Evolutionary conservation across 64 coral and sea anemone species (phyloP), one percentile per base, ranked within the genome.

Genomic region (Catalaphyllia jardinei): DNA sequence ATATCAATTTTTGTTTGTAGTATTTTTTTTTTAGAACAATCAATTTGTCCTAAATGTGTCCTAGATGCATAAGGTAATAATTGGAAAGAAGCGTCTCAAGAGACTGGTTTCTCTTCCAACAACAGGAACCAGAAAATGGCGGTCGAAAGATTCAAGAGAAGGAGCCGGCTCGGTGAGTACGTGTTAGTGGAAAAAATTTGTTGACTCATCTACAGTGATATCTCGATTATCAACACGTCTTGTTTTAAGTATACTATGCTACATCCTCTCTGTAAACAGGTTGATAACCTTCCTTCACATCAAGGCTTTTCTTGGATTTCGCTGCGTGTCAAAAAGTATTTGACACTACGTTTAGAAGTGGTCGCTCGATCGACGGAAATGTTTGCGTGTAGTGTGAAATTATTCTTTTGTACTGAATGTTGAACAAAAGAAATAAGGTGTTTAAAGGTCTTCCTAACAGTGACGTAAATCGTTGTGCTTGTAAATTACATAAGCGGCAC

Each of bases 31-130:
- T 73, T 19, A 79, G 3, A 60, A 39, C 27, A 75, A 31, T 17
- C 19, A 72, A 63, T 91, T 35, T 72, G 22, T 15, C 22, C 75
- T 94, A 79, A 84, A 93, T 93, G 92, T 65, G 65, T 62, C 54
- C 69, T 71, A 54, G 60, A 93, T 97, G 91, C 95, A 90, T 91
- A 93, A 97, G 89, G 85, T 90, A 79, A 97, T 97, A 51, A 97
- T 97, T 24, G 95, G 95, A 24, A 97, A 97, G 60, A 97, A 97
- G 60, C 87, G 88, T 31, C 83, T 97, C 18, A 93, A 93, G 31
- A 97, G 84, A 77, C 73, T 97, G 42, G 95, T 97, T 17, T 89
- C 88, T 54, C 78, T 97, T 64, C 95, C 95, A 38, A 85, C 92
- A 49, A 75, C 92, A 1, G 90, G 95, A 19, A 88, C 89, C 22